phyloP scores from a whole-genome alignment of 2,888 invertebrate genomes.

The Dinocampus coccinellae region DNA sequence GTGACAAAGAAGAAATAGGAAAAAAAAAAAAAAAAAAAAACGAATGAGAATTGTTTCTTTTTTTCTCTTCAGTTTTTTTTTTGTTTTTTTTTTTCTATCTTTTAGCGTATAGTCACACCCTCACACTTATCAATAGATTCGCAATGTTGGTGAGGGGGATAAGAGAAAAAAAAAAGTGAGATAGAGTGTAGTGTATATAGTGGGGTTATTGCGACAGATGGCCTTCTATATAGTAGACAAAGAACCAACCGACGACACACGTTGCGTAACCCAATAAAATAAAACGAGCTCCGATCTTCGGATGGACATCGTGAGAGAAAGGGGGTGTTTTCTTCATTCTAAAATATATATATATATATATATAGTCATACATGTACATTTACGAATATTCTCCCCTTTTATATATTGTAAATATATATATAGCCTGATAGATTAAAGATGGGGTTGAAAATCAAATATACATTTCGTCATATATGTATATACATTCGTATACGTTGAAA shows the following conservation, averaged over 20 bases:
- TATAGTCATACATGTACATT: no score
- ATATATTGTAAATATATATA: background rate
- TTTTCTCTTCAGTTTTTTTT: no score
- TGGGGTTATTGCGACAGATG: conserved; percentile 58
- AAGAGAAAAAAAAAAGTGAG: background rate
- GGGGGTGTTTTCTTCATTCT: conserved; percentile 36
- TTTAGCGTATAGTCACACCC: background rate
- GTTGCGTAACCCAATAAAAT: conserved; percentile 61
- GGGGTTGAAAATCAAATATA: conserved; percentile 61
- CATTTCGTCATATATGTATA: background rate
- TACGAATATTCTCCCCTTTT: background rate
- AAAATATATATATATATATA: conserved; percentile 18
- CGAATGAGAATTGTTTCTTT: background rate
- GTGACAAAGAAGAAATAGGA: background rate
- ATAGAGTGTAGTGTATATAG: background rate
- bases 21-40: background rate
- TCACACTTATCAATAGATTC: background rate
- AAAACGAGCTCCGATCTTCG: conserved; percentile 45
- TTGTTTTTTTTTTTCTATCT: background rate
- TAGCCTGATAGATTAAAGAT: conserved; percentile 44
- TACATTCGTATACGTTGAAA: background rate
- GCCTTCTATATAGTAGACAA: conserved; percentile 55
- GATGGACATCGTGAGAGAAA: conserved; percentile 26
- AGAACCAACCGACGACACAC: conserved; percentile 45
- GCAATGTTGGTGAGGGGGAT: background rate